Evolutionary conservation across 2,888 invertebrate species (phyloP).

Genomic region (Amphipyra berbera): DNA sequence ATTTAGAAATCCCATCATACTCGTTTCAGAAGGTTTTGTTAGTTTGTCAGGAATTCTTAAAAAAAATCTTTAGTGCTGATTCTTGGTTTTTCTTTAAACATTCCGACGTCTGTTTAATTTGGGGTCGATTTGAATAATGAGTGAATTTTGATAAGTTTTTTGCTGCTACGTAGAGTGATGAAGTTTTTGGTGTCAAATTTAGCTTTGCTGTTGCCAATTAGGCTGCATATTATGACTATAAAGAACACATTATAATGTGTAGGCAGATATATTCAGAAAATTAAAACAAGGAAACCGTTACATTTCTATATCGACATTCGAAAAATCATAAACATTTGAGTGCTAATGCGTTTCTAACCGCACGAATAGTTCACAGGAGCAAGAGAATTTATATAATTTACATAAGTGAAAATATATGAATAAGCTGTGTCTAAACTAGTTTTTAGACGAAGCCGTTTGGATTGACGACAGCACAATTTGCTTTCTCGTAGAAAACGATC

Average conservation of each 20-base stretch:
- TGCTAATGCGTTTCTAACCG: constrained; percentile 64
- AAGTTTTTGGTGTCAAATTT: too few species aligned
- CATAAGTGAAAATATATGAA: constrained; percentile 88
- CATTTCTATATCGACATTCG: constrained; percentile 2
- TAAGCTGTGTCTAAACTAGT: constrained; percentile 74
- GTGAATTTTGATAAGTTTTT: too few species aligned
- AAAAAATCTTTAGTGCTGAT: too few species aligned
- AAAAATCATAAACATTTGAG: constrained; percentile 27
- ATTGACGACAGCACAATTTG: constrained; percentile 64
- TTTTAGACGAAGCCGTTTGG: constrained; percentile 46
- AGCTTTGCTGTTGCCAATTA: too few species aligned
- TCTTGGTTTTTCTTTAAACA: too few species aligned
- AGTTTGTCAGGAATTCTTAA: neutral
- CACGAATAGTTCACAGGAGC: constrained; percentile 76
- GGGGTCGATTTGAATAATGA: too few species aligned
- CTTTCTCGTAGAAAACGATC: constrained; percentile 78
- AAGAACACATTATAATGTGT: neutral
- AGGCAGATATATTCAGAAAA: neutral
- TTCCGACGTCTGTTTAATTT: too few species aligned
- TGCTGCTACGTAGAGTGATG: too few species aligned
- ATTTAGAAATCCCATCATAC: neutral
- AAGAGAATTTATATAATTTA: constrained; percentile 73
- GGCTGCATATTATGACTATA: too few species aligned
- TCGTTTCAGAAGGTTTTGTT: neutral
- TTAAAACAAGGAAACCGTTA: constrained; percentile 11